Evolutionary conservation across 1,140 invertebrate genomes (phyloP).

Genomic region (Anoplolepis gracilipes): DNA sequence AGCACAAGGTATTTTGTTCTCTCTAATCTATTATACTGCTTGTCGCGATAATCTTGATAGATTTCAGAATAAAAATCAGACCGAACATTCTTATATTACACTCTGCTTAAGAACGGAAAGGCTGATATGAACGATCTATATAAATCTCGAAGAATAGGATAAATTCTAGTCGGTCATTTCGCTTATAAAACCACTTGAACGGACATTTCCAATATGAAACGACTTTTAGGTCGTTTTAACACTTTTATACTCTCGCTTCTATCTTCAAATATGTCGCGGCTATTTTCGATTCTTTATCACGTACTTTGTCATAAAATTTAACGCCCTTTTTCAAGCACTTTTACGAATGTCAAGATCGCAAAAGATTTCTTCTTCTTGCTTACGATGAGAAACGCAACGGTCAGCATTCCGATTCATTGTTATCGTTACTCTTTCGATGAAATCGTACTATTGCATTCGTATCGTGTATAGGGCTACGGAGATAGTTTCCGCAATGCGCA

Average conservation of each 20-base stretch:
- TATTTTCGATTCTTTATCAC: conserved; percentile 23
- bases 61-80: conserved; percentile 50
- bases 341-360: conserved; percentile 17
- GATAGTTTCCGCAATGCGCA: conserved; percentile 36
- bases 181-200: conserved; percentile 47
- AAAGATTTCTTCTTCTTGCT: background rate
- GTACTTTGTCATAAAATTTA: conserved; percentile 30
- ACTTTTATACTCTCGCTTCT: background rate
- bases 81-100: background rate
- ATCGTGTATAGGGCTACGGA: background rate
- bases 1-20: background rate
- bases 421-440: conserved; percentile 32
- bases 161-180: conserved; percentile 5
- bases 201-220: conserved; percentile 1
- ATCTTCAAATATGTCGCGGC: background rate
- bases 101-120: background rate
- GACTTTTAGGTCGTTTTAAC: conserved; percentile 13
- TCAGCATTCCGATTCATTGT: conserved; percentile 53
- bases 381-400: conserved; percentile 29
- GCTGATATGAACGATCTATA: background rate
- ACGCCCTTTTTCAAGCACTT: conserved; percentile 22
- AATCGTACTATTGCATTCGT: background rate
- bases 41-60: conserved; percentile 2
- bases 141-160: conserved; percentile 27
- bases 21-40: conserved; percentile 40